phyloP scores from a whole-genome alignment of 2,113 vertebrate species.

The Rutilus rutilus region DNA sequence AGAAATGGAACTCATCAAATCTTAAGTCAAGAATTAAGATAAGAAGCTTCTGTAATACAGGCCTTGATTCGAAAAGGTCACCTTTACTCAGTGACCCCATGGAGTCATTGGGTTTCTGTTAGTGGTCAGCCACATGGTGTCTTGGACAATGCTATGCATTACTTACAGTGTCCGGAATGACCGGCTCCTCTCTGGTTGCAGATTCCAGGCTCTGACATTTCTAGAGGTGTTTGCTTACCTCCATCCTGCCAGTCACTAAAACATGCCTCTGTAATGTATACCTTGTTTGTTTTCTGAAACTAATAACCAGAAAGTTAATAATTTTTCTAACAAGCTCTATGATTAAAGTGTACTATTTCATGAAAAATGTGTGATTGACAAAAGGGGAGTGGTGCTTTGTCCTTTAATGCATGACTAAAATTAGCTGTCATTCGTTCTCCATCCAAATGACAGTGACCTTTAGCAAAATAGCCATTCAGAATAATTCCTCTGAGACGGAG shows the following conservation, averaged over 20 bases:
- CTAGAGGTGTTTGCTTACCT: background rate
- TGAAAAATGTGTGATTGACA: conserved; percentile 27
- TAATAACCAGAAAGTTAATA: conserved; percentile 23
- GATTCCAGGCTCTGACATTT: background rate
- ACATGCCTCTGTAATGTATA: background rate
- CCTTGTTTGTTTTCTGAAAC: conserved; percentile 28
- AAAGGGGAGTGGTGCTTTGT: conserved; percentile 20
- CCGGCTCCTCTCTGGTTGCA: background rate
- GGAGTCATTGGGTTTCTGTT: conserved; percentile 21
- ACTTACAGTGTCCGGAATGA: background rate
- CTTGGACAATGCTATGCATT: conserved; percentile 3
- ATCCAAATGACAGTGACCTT: conserved; percentile 62
- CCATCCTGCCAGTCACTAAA: background rate
- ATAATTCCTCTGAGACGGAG: conserved; percentile 24
- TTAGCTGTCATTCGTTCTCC: conserved; percentile 57
- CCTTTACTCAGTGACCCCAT: background rate
- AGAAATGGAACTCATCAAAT: no score
- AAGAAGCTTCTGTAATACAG: no score
- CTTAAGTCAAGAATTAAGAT: no score
- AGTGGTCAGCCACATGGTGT: background rate
- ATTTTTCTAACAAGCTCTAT: conserved; percentile 9
- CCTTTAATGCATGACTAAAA: conserved; percentile 54
- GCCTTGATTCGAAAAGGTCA: background rate
- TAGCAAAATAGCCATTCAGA: conserved; percentile 53
- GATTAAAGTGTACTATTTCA: conserved; percentile 37